These are phyloP conservation scores for Elgaria multicarinata DNA, from an alignment of 2,113 vertebrate species.

Conservation along the genomic window DNA sequence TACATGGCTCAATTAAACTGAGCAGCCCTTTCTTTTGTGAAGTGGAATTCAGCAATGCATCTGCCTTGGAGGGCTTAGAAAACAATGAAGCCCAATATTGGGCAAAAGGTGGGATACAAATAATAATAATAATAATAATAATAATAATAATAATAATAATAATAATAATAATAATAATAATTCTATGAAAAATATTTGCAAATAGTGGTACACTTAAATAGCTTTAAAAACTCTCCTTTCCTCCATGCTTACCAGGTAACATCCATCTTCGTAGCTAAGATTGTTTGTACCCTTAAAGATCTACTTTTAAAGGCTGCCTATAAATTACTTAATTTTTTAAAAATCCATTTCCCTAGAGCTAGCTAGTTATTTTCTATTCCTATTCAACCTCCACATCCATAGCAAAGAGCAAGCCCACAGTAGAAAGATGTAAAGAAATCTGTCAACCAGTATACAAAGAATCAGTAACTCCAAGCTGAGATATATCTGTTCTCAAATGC, in stretches of 20 bases:
- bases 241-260: neutral
- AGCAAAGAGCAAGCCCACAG: neutral
- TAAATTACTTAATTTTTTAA: no score
- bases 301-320: no score
- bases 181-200: no score
- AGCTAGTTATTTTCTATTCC: neutral
- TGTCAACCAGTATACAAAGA: neutral
- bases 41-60: neutral
- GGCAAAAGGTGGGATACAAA: no score
- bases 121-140: no score
- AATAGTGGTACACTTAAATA: neutral
- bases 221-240: neutral
- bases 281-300: neutral
- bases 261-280: neutral
- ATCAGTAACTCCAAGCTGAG: neutral
- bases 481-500: neutral
- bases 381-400: neutral
- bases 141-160: no score
- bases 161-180: no score
- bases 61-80: neutral
- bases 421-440: neutral
- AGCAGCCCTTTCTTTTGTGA: neutral
- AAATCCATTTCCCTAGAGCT: neutral
- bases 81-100: no score
- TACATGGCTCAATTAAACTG: no score